Conservation (phyloP, 64 coral and sea anemone species). For the Montipora sp. region DNA sequence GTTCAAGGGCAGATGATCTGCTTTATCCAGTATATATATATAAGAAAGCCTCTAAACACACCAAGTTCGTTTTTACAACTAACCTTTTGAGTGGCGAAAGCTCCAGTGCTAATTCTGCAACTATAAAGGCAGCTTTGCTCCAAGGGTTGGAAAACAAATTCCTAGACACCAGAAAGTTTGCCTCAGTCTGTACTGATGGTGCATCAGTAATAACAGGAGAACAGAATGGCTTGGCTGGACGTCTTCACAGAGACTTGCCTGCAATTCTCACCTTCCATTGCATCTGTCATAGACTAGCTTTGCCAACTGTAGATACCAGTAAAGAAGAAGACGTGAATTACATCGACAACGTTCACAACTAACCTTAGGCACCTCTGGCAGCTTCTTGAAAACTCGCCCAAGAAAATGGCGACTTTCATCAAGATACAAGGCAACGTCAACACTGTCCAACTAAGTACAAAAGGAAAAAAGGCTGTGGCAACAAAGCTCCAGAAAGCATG, state of each 20-base stretch:
- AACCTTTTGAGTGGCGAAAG: slow-evolving; percentile 35
- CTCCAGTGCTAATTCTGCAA: slow-evolving; percentile 38
- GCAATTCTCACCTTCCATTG: slow-evolving; percentile 19
- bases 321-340: neutral
- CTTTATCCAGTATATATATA: slow-evolving; percentile 25
- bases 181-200: slow-evolving; percentile 24
- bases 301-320: slow-evolving; percentile 26
- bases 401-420: slow-evolving; percentile 24
- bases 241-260: neutral
- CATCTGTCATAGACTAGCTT: slow-evolving; percentile 43
- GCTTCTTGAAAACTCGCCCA: slow-evolving; percentile 20
- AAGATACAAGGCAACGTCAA: slow-evolving; percentile 17
- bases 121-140: slow-evolving; percentile 20
- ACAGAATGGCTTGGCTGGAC: slow-evolving; percentile 27
- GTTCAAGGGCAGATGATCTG: slow-evolving; percentile 52
- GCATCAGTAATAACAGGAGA: slow-evolving; percentile 23
- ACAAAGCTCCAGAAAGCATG: slow-evolving; percentile 29
- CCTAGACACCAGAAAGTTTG: slow-evolving; percentile 31
- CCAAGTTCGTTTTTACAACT: slow-evolving; percentile 47
- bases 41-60: slow-evolving; percentile 10
- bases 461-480: slow-evolving; percentile 7
- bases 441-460: neutral
- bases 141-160: slow-evolving; percentile 13
- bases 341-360: slow-evolving; percentile 13
- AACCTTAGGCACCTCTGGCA: neutral